Conservation (phyloP, 1,140 invertebrate genomes). For the Bacillus rossius region DNA sequence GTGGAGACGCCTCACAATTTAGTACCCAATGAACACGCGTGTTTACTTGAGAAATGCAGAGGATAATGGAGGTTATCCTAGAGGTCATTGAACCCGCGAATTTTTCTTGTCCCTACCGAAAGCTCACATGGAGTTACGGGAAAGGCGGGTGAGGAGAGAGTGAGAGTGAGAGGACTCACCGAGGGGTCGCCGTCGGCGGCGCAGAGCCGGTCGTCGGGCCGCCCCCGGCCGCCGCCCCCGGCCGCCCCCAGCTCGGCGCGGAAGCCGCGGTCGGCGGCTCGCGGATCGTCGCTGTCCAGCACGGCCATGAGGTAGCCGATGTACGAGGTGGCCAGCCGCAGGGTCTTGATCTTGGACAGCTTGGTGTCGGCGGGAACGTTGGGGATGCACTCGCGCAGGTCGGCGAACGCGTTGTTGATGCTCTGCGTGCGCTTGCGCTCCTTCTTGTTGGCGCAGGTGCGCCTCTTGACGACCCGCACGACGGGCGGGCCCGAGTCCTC, state of each 20-base stretch:
- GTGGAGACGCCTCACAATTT: too few species aligned
- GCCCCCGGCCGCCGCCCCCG: neutral
- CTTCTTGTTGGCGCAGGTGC: conserved; percentile 76
- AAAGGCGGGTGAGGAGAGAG: too few species aligned
- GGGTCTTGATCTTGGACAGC: conserved; percentile 86
- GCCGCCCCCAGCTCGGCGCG: conserved; percentile 55
- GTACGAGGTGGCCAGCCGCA: conserved; percentile 85
- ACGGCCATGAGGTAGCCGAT: conserved; percentile 85
- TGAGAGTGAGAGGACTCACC: too few species aligned
- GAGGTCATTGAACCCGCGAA: too few species aligned
- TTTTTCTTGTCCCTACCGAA: too few species aligned
- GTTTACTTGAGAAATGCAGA: too few species aligned
- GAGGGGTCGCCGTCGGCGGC: neutral
- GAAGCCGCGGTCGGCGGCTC: conserved; percentile 60
- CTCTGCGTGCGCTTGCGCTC: conserved; percentile 86
- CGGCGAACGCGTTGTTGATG: conserved; percentile 92
- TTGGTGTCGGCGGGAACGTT: conserved; percentile 95
- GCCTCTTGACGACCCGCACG: conserved; percentile 7
- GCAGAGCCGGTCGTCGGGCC: neutral
- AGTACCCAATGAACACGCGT: too few species aligned
- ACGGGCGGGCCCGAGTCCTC: neutral
- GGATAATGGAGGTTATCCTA: too few species aligned
- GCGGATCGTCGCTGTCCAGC: conserved; percentile 62
- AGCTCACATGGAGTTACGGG: too few species aligned
- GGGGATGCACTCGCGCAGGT: conserved; percentile 88